A percentile compares a stretch with the other conserved stretches of the same genome.
phyloP scores from a whole-genome alignment of 1,140 invertebrate genomes.

The Cydia pomonella region DNA sequence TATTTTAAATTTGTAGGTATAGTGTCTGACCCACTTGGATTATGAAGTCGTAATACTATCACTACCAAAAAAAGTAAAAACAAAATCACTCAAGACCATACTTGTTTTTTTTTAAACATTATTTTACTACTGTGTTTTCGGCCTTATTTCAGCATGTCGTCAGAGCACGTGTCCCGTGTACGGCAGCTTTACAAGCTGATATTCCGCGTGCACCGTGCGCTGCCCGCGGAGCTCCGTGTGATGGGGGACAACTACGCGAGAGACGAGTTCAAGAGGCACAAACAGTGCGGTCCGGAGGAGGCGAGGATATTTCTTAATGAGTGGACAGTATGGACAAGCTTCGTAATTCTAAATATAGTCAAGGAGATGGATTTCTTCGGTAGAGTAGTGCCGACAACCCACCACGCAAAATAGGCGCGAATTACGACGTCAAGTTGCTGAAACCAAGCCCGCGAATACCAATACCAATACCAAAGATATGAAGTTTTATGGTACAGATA shows the following conservation, averaged over 20 bases:
- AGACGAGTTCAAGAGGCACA: slow-evolving; percentile 94
- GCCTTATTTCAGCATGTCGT: not conserved
- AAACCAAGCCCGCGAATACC: too few relatives aligned
- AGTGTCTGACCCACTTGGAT: too few relatives aligned
- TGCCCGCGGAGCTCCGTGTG: slow-evolving; percentile 88
- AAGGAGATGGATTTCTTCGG: not conserved
- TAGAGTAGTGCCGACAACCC: too few relatives aligned
- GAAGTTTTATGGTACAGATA: too few relatives aligned
- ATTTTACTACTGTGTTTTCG: not conserved
- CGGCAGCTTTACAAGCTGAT: slow-evolving; percentile 93
- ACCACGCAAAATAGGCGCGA: too few relatives aligned
- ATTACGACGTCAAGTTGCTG: too few relatives aligned
- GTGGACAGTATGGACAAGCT: slow-evolving; percentile 88
- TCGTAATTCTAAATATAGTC: not conserved
- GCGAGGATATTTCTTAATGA: slow-evolving; percentile 90
- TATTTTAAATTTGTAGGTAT: too few relatives aligned
- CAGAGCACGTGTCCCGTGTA: slow-evolving; percentile 84
- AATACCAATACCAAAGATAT: too few relatives aligned
- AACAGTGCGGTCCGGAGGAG: slow-evolving; percentile 87
- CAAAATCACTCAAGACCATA: too few relatives aligned
- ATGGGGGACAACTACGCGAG: slow-evolving; percentile 92
- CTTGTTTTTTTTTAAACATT: not conserved
- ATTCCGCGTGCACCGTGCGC: slow-evolving; percentile 90
- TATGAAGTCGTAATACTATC: too few relatives aligned
- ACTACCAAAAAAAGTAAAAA: too few relatives aligned